Base-by-base conservation (phyloP, 2,888 invertebrate genomes). In the Carpatolechia fugitivella region DNA sequence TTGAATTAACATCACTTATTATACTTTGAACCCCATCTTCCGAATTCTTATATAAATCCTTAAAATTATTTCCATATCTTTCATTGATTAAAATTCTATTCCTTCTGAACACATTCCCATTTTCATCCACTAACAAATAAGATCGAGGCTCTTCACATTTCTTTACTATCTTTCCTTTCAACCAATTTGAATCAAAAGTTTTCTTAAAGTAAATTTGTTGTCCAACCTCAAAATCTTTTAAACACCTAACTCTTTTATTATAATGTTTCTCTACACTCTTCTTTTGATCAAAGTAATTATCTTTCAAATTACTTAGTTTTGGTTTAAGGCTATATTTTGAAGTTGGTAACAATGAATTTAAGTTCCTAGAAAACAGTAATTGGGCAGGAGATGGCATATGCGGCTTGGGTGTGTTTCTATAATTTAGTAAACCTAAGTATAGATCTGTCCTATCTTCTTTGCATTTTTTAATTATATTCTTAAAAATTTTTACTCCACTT, bases 381-480 rank as follows among this genome's bases (percentile, higher is more conserved):
- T 24, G 24, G 65, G 59, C 58, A 8, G 65, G 65, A 36, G 64
- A 59, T 44, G 65, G 65, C 56, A 65, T 56, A 47, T 24, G 6
- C 6, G 24, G 24, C 6, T 62, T 68, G 8, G 64, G 60, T 33
- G 68, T 69, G 62, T 60, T 48, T 58, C 56, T 47, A 40, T 59
- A 56, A 33, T 56, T 52, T 40, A 59, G 49, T 30, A 59, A 52
- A 0, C 52, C 64, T 49, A 64, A 38, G 55, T 64, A 65, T n/a
- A 59, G 63, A 59, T 65, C 65, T 30, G 61, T 38, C 10, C 56
- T 51, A 46, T 55, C 50, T 48, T 67, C 47, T 63, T 47, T 38
- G 61, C 63, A 60, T 69, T 68, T 31, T 58, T 60, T 31, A 56
- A 64, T 49, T 60, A 64, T 51, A 60, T 68, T 18, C 60, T 56